Conservation (phyloP, 2,888 invertebrate genomes). For the Lasioglossum malachurum region DNA sequence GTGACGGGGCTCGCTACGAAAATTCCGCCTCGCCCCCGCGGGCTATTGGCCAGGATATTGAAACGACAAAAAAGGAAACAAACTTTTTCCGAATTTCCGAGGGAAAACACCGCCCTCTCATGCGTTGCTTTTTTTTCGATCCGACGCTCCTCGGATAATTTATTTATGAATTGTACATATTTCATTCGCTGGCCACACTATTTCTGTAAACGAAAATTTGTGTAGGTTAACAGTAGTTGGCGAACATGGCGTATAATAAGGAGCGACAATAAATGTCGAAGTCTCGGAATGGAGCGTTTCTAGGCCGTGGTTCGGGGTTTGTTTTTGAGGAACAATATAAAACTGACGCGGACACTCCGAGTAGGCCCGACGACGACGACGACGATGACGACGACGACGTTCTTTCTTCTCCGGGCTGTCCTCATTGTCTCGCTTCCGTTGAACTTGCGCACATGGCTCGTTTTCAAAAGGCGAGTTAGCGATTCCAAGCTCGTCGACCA, state of each 20-base stretch:
- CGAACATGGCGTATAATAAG: background rate
- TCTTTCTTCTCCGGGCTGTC: constrained; percentile 47
- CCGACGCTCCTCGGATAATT: background rate
- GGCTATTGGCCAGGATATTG: constrained; percentile 22
- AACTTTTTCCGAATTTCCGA: background rate
- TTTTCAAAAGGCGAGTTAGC: constrained; percentile 58
- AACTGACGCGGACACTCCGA: constrained; percentile 38
- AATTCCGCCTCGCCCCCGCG: constrained; percentile 34
- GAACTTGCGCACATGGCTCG: constrained; percentile 56
- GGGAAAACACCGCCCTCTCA: background rate
- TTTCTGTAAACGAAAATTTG: background rate
- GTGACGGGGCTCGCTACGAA: constrained; percentile 30
- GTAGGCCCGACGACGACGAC: constrained; percentile 30
- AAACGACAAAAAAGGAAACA: constrained; percentile 13
- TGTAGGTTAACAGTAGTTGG: background rate
- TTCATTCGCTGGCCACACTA: background rate
- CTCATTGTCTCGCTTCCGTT: constrained; percentile 61
- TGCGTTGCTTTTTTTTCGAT: background rate
- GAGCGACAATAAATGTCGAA: constrained; percentile 41
- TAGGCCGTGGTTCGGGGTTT: constrained; percentile 25
- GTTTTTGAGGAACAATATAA: constrained; percentile 46
- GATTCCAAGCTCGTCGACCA: constrained; percentile 34
- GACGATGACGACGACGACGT: background rate
- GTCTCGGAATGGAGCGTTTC: constrained; percentile 33
- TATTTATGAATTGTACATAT: background rate